phyloP scores from a whole-genome alignment of 2,113 vertebrate genomes.

The Grammomys surdaster region DNA sequence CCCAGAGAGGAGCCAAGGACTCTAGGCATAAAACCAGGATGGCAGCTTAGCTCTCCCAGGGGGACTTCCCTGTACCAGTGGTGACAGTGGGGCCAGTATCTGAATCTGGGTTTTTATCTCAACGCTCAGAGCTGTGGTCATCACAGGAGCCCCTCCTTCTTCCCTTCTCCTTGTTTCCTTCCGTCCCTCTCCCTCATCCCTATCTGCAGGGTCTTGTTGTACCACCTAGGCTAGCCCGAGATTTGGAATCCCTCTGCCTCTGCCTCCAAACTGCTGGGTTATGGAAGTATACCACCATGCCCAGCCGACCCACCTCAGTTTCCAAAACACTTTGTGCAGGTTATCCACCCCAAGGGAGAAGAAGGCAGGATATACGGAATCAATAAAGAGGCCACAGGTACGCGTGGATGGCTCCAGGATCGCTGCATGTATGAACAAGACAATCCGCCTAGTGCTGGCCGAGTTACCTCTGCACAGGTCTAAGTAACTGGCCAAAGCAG shows the following conservation, averaged over 20 bases:
- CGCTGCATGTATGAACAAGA: no score
- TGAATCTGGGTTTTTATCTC: not conserved
- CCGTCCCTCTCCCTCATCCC: rapidly evolving
- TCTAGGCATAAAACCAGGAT: not conserved
- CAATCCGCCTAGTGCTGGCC: not conserved
- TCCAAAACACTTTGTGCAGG: not conserved
- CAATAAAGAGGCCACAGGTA: not conserved
- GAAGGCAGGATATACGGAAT: not conserved
- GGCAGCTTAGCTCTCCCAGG: not conserved
- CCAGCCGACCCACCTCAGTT: not conserved
- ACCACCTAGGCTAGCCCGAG: not conserved
- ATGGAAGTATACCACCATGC: no score
- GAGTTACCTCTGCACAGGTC: not conserved
- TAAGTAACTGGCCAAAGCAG: not conserved
- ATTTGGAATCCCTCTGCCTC: not conserved
- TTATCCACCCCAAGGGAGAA: not conserved
- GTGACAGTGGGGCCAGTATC: not conserved
- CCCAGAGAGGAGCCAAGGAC: not conserved
- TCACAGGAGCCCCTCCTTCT: not conserved
- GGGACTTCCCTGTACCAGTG: not conserved
- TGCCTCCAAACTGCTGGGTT: not conserved
- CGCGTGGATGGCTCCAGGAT: not conserved
- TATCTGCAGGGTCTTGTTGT: not conserved
- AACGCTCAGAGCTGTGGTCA: not conserved
- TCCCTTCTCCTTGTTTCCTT: not conserved